Evolutionary conservation across 2,113 vertebrate species (phyloP).

Genomic region (Oreotrochilus melanogaster): DNA sequence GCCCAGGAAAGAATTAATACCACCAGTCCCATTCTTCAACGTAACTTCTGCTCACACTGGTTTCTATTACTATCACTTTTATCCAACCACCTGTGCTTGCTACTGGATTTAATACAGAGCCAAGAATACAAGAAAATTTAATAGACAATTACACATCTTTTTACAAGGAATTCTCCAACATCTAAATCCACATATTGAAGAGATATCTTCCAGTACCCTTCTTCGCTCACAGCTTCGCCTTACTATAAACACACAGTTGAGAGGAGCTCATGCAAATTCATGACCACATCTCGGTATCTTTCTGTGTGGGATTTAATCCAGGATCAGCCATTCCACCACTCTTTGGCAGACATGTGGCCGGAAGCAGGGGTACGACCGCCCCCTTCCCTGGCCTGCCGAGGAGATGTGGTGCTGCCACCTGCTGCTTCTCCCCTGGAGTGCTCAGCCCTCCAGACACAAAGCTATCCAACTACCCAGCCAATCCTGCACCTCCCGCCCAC

Average conservation of each 20-base stretch:
- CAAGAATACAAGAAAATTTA: background rate
- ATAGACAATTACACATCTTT: rapidly evolving
- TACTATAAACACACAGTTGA: background rate
- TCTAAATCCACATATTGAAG: background rate
- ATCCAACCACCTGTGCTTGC: background rate
- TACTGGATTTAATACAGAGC: background rate
- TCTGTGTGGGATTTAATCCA: background rate
- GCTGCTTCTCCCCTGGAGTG: rapidly evolving
- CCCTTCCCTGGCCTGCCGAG: background rate
- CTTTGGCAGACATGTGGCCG: background rate
- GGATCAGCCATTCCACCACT: background rate
- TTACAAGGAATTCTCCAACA: background rate
- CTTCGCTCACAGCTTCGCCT: background rate
- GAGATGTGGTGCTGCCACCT: constrained; percentile 19
- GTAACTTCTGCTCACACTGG: rapidly evolving
- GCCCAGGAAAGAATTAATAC: background rate
- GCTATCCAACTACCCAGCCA: background rate
- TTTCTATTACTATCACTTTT: background rate
- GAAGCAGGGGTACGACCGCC: rapidly evolving
- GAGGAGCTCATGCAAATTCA: background rate
- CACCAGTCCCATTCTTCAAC: background rate
- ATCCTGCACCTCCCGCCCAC: rapidly evolving
- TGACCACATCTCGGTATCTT: background rate
- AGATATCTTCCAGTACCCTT: background rate
- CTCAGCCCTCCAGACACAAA: background rate